Percentiles rank a stretch among this genome's conserved stretches.
Evolutionary conservation across 2,113 vertebrate species (phyloP).

Genomic region (human): GRCh38 chr3:190089501-190090000

Average conservation of each 20-base stretch:
- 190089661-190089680: neutral
- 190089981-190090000: constrained; percentile 78
- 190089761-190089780: neutral
- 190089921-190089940: constrained; percentile 69
- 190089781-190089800: constrained; percentile 61
- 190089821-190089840: constrained; percentile 60
- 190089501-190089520: neutral
- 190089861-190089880: constrained; percentile 77
- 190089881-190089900: constrained; percentile 56
- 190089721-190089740: constrained; percentile 22
- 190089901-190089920: constrained; percentile 71
- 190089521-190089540: neutral
- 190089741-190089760: neutral
- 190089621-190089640: neutral
- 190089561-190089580: neutral
- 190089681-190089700: neutral
- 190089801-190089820: constrained; percentile 55
- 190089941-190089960: constrained; percentile 63
- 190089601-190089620: neutral
- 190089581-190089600: neutral
- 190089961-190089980: constrained; percentile 65
- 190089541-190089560: neutral
- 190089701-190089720: constrained; percentile 27
- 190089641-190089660: neutral
- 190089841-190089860: constrained; percentile 63